Evolutionary conservation across 2,797 vertebrate genomes (phyloP).

Genomic region (Takifugu ocellatus): DNA sequence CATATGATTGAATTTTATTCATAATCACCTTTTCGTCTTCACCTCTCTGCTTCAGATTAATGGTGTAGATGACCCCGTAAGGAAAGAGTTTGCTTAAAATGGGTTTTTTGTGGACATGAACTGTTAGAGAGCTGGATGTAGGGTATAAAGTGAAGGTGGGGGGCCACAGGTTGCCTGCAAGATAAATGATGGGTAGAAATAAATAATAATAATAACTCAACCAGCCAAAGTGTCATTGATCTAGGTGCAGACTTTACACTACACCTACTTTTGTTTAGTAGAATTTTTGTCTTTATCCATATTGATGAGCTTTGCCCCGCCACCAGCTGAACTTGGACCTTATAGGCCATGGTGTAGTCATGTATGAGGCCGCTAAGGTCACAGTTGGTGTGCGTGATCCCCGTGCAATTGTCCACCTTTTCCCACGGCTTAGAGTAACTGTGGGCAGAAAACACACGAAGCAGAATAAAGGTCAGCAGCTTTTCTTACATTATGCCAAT

Average conservation of each 20-base stretch:
- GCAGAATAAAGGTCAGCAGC: neutral
- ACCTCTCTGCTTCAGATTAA: conserved; percentile 53
- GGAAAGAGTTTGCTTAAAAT: conserved; percentile 53
- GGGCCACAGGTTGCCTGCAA: conserved; percentile 57
- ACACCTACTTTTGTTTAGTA: conserved; percentile 51
- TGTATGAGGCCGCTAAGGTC: conserved; percentile 37
- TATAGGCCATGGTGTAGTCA: neutral
- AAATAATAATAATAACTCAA: neutral
- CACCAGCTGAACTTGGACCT: conserved; percentile 56
- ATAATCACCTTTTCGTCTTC: neutral
- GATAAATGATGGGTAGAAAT: conserved; percentile 1
- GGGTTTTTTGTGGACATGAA: conserved; percentile 60
- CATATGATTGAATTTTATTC: neutral
- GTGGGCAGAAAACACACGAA: conserved; percentile 7
- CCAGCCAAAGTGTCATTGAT: neutral
- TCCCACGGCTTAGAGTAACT: conserved; percentile 17
- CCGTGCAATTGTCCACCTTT: conserved; percentile 39
- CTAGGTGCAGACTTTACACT: neutral
- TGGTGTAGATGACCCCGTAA: conserved; percentile 55
- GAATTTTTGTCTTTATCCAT: conserved; percentile 24
- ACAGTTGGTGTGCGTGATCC: conserved; percentile 35
- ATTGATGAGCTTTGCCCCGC: fast-evolving
- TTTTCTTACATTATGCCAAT: neutral
- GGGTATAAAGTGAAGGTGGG: conserved; percentile 65
- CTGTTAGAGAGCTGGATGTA: conserved; percentile 52